phyloP scores from a whole-genome alignment of 2,797 vertebrate genomes.

The Gymnothorax reevesii region DNA sequence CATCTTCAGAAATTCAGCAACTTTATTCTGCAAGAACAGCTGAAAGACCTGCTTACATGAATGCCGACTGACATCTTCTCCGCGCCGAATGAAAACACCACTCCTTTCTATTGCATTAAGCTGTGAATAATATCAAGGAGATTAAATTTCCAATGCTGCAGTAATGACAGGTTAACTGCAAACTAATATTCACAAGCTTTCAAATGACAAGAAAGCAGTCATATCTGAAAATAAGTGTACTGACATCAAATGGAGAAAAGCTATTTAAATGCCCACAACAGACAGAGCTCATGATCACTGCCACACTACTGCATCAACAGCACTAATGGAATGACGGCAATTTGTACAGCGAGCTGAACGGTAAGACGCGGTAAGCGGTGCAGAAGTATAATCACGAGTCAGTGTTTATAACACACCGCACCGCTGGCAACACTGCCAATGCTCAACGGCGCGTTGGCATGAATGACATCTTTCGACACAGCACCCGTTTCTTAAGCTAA shows the following conservation, averaged over 20 bases:
- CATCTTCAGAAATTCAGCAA: background rate
- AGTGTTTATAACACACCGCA: background rate
- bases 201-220: background rate
- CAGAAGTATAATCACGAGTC: background rate
- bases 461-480: background rate
- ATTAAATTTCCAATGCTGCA: slow-evolving; percentile 49
- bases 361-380: background rate
- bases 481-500: background rate
- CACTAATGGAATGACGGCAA: background rate
- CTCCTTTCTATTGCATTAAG: slow-evolving; percentile 29
- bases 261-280: background rate
- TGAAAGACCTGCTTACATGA: slow-evolving; percentile 15
- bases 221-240: slow-evolving; percentile 4
- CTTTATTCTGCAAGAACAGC: slow-evolving; percentile 16
- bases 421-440: background rate
- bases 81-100: slow-evolving; percentile 26
- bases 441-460: background rate
- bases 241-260: background rate
- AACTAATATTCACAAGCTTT: background rate
- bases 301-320: background rate
- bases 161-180: slow-evolving; percentile 24
- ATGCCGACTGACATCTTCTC: slow-evolving; percentile 16
- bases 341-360: background rate
- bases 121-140: slow-evolving; percentile 23
- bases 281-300: background rate